Percentiles rank a stretch among this genome's conserved stretches.
These are phyloP conservation scores for Eulemur mongoz DNA, from an alignment of 2,797 vertebrate genomes.

Conservation along the genomic window DNA sequence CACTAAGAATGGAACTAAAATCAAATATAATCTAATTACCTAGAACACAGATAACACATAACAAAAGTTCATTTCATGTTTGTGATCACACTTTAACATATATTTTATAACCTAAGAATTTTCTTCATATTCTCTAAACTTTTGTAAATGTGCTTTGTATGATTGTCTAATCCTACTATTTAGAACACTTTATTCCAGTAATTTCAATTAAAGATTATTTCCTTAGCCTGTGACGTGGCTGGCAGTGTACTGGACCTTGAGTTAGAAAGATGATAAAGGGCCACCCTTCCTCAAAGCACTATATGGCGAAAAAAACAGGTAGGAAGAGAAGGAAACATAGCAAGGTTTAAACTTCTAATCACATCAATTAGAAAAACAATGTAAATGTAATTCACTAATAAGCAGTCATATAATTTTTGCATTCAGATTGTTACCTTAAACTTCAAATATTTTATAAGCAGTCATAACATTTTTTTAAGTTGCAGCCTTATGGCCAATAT, in stretches of 20 bases:
- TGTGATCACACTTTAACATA: background rate
- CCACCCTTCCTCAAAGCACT: background rate
- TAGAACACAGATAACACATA: background rate
- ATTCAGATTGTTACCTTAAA: slow-evolving; percentile 25
- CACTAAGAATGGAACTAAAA: background rate
- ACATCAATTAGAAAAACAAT: background rate
- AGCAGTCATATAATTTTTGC: background rate
- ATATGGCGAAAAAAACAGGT: background rate
- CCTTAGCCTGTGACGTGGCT: background rate
- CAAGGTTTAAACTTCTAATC: background rate
- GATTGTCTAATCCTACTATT: background rate
- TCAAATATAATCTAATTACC: background rate
- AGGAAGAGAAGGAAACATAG: background rate
- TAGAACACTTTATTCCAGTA: background rate
- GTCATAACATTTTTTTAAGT: background rate
- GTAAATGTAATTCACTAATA: background rate
- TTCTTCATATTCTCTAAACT: background rate
- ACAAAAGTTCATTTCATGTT: background rate
- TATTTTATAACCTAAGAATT: background rate
- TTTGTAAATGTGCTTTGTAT: background rate
- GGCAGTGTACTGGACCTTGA: background rate
- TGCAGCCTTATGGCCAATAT: background rate
- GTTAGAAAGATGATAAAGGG: background rate
- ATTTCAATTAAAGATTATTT: background rate
- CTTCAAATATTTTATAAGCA: background rate